phyloP scores from a whole-genome alignment of 2,888 invertebrate genomes.

The Nineta flava region DNA sequence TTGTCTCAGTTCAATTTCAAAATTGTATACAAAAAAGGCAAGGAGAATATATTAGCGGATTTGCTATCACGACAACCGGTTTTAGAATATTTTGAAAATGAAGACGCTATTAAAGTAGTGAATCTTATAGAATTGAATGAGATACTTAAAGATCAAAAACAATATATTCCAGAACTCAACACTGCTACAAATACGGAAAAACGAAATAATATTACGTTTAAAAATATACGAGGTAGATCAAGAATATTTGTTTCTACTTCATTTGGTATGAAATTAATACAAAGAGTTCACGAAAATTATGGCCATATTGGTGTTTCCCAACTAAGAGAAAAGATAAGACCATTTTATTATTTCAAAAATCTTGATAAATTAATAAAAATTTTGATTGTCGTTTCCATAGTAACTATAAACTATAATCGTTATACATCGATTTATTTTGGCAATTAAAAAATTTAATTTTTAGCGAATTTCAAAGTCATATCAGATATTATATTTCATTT shows the following conservation, averaged over 20 bases:
- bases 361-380: no score
- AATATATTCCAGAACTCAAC: constrained; percentile 1
- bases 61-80: constrained; percentile 12
- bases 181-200: constrained; percentile 5
- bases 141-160: constrained; percentile 9
- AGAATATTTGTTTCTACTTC: constrained; percentile 10
- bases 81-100: constrained; percentile 9
- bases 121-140: constrained; percentile 8
- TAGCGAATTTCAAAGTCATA: no score
- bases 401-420: no score
- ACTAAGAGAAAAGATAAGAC: no score
- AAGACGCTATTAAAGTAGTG: constrained; percentile 7
- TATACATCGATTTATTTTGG: no score
- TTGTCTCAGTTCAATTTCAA: constrained; percentile 10
- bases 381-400: no score
- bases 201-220: constrained; percentile 10
- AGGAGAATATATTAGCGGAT: constrained; percentile 11
- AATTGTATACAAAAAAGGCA: constrained; percentile 10
- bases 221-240: constrained; percentile 6
- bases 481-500: no score
- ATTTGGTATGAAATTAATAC: constrained; percentile 9
- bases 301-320: no score
- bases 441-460: no score
- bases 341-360: no score
- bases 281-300: no score